Conservation (phyloP, 92 coral and sea anemone genomes). For the Porites evermanni region DNA sequence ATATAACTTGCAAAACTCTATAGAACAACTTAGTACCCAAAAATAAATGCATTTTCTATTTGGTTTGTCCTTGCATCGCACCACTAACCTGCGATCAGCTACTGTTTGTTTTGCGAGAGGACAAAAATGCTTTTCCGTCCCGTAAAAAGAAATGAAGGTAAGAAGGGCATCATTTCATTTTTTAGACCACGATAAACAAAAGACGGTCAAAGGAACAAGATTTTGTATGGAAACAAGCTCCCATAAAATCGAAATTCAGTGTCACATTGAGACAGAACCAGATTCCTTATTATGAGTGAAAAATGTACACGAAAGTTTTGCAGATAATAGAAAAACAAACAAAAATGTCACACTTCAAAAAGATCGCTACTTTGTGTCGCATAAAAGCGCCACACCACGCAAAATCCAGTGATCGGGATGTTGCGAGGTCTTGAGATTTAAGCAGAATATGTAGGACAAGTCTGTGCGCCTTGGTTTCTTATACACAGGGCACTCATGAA, state of each 20-base stretch:
- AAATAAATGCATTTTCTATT: not conserved
- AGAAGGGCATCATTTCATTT: too few species aligned
- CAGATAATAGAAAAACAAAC: not conserved
- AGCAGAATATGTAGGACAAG: constrained; percentile 91
- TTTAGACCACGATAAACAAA: too few species aligned
- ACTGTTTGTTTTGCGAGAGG: too few species aligned
- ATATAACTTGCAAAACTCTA: constrained; percentile 5
- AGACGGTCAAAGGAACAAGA: too few species aligned
- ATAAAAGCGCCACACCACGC: constrained; percentile 95
- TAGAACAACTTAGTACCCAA: not conserved
- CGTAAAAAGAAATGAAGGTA: too few species aligned
- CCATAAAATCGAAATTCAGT: not conserved
- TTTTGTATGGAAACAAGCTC: not conserved
- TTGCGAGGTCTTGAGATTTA: constrained; percentile 89
- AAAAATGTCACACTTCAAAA: not conserved
- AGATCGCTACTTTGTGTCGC: constrained; percentile 86
- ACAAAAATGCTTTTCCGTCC: too few species aligned
- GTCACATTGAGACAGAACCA: not conserved
- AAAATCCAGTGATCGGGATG: constrained; percentile 98
- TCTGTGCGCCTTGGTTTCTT: constrained; percentile 98
- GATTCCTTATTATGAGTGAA: not conserved
- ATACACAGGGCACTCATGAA: constrained; percentile 98
- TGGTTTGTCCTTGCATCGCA: not conserved
- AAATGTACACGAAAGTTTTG: too few species aligned
- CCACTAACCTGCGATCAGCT: not conserved